phyloP scores from a whole-genome alignment of 2,888 invertebrate species.

The Leucophora obtusa region DNA sequence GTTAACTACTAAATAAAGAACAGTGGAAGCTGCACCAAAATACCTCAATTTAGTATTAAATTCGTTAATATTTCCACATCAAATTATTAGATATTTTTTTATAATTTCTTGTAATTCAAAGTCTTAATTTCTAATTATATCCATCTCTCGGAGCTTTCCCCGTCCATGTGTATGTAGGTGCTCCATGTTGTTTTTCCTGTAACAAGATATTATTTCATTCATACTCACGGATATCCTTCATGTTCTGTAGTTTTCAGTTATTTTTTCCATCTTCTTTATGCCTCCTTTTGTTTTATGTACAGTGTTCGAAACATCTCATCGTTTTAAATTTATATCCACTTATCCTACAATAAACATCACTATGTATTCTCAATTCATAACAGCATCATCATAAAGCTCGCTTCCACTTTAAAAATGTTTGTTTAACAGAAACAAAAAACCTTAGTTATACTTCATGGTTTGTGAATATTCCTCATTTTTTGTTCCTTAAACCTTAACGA shows the following conservation, averaged over 20 bases:
- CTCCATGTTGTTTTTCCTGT: conserved; percentile 15
- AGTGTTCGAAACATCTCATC: neutral
- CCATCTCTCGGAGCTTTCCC: neutral
- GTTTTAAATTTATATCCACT: neutral
- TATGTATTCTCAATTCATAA: conserved; percentile 1
- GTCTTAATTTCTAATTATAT: neutral
- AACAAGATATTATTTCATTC: conserved; percentile 66
- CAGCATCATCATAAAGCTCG: conserved; percentile 61
- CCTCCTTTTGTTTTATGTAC: conserved; percentile 19
- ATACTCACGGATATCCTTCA: conserved; percentile 70
- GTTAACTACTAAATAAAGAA: conserved; percentile 36
- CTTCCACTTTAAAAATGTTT: conserved; percentile 72
- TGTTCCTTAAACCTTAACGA: conserved; percentile 49
- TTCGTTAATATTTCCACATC: no score
- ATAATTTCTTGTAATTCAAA: no score
- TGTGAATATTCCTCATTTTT: conserved; percentile 54
- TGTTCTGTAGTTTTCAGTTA: conserved; percentile 19
- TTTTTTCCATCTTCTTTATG: neutral
- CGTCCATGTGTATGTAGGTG: neutral
- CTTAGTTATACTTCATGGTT: conserved; percentile 59
- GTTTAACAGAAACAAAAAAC: conserved; percentile 56
- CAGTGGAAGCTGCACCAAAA: neutral
- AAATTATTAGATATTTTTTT: no score
- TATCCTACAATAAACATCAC: conserved; percentile 6
- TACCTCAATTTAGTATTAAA: no score